Conservation (phyloP, 92 coral and sea anemone genomes). For the Actinostola sp. region DNA sequence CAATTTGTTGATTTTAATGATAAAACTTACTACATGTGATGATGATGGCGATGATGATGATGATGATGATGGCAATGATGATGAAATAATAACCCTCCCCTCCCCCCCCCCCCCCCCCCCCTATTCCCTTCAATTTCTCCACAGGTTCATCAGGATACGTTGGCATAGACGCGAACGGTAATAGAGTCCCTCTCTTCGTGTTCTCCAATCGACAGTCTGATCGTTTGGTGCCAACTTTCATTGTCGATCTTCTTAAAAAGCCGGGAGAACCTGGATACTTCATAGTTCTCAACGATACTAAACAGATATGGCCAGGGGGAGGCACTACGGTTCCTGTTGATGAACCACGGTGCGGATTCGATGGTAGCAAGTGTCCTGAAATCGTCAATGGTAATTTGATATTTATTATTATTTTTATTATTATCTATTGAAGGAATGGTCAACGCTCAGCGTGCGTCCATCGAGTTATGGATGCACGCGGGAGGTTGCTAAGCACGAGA, state of each 20-base stretch:
- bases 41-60: too few species aligned
- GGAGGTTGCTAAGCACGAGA: too few species aligned
- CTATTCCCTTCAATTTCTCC: not conserved
- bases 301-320: constrained; percentile 75
- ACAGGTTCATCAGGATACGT: constrained; percentile 76
- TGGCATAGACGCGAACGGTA: constrained; percentile 56
- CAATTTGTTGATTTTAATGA: too few species aligned
- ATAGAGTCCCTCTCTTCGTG: constrained; percentile 75
- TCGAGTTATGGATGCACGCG: too few species aligned
- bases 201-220: constrained; percentile 70
- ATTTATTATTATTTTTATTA: too few species aligned
- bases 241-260: constrained; percentile 47
- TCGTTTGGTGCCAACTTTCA: constrained; percentile 32
- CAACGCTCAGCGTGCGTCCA: too few species aligned
- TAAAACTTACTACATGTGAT: too few species aligned
- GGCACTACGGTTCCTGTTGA: constrained; percentile 59
- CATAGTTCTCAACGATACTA: constrained; percentile 19
- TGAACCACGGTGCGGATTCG: constrained; percentile 76
- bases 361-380: constrained; percentile 51
- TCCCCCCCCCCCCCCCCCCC: too few species aligned
- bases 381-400: constrained; percentile 13
- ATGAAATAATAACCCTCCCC: not conserved
- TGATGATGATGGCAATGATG: too few species aligned
- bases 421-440: too few species aligned
- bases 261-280: constrained; percentile 41